Evolutionary conservation across 2,113 vertebrate genomes (phyloP).

Genomic region (Campylomormyrus tamandua): DNA sequence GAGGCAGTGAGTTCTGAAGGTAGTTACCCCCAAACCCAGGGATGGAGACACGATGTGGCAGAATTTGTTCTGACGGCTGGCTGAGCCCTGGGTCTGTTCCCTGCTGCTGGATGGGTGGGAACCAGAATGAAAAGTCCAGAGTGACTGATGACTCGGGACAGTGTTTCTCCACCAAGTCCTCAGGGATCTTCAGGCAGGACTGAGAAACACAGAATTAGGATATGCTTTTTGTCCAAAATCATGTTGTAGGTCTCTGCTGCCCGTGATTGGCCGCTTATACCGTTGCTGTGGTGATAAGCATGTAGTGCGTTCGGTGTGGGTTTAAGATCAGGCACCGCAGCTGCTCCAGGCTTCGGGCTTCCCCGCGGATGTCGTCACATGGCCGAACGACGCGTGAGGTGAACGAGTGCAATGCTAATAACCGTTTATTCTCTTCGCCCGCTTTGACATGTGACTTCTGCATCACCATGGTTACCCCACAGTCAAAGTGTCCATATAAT

Average conservation of each 20-base stretch:
- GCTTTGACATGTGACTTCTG: conserved; percentile 22
- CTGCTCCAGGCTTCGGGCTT: background rate
- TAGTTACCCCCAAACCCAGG: background rate
- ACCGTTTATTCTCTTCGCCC: background rate
- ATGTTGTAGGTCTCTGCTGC: background rate
- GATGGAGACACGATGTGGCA: background rate
- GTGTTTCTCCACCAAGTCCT: background rate
- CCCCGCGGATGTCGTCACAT: background rate
- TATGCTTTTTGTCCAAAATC: background rate
- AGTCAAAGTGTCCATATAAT: conserved; percentile 26
- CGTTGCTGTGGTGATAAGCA: background rate
- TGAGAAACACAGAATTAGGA: background rate
- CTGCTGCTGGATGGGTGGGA: background rate
- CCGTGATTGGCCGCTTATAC: background rate
- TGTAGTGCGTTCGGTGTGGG: background rate
- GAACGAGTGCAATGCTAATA: background rate
- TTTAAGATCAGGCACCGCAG: background rate
- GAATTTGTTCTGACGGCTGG: background rate
- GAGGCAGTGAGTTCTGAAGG: background rate
- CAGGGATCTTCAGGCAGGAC: background rate
- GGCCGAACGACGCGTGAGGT: background rate
- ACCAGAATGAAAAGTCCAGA: background rate
- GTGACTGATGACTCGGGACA: background rate
- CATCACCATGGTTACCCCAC: conserved; percentile 36
- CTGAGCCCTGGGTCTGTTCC: background rate